Evolutionary conservation across 2,888 invertebrate genomes (phyloP), one percentile per base, ranked within the genome.

Genomic region (Odontomyia ornata): DNA sequence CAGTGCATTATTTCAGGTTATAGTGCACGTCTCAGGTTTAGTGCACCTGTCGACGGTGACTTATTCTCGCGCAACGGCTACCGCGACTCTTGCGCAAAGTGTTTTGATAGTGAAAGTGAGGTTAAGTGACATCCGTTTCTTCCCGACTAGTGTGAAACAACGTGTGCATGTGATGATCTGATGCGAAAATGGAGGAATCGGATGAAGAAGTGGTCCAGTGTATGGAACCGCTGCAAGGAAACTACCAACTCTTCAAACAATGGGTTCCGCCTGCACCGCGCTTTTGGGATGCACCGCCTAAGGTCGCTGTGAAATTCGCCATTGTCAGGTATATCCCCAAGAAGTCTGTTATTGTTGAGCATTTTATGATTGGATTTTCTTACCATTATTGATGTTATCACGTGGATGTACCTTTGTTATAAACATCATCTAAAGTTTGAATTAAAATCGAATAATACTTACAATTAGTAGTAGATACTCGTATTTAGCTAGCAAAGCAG

Each of bases 221-320:
- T 81, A 86, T 86, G 86, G 84, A 86, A 80, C 82, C 86, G 81
- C 84, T 86, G 43, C 86, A 86, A 80, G 86, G 86, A 81, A 86
- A 86, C 82, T 86, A 86, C 81, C 86, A 86, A 80, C 83, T 86
- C 79, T 83, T 86, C 62, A 83, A 85, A 65, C 85, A 86, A 80
- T 86, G 86, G 86, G 86, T 86, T 78, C 86, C 86, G 76, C 86
- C 86, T 75, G 86, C 86, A 11, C 86, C 86, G 43, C 84, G 85
- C 80, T 86, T 85, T 82, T 86, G 86, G 86, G 85, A 86, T 83
- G 86, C 86, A 46, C 86, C 86, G 28, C 86, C 86, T 62, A 86
- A 86, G 79, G 86, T 85, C 79, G 83, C 86, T 78, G 86, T 86
- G 79, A 86, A 86, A 77, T 84, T 85, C 27, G 86, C 86, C 15